Conservation (phyloP, 2,888 invertebrate genomes). For the Luperina testacea region DNA sequence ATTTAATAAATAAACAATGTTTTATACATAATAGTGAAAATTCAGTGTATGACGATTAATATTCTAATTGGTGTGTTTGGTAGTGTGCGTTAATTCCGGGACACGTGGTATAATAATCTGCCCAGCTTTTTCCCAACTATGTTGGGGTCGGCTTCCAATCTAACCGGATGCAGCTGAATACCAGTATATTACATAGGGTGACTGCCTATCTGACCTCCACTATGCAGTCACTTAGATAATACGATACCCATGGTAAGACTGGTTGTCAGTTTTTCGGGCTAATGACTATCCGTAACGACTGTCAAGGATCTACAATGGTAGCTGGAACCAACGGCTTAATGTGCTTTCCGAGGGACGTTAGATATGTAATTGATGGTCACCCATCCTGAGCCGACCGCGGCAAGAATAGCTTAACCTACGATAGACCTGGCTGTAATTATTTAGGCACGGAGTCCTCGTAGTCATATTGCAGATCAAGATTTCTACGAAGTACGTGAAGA, state of each 20-base stretch:
- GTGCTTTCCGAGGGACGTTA: background rate
- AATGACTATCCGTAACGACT: background rate
- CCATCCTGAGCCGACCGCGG: background rate
- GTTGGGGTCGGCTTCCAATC: background rate
- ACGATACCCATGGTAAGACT: background rate
- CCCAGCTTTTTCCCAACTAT: too few relatives aligned
- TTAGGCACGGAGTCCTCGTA: background rate
- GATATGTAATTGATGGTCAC: background rate
- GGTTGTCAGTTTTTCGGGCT: background rate
- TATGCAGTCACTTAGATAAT: background rate
- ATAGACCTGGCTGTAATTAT: background rate
- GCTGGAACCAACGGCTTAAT: background rate
- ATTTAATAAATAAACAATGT: too few relatives aligned
- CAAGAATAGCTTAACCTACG: background rate
- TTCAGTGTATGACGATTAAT: too few relatives aligned
- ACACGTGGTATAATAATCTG: too few relatives aligned
- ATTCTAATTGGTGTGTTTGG: too few relatives aligned
- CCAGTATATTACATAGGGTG: background rate
- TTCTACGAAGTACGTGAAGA: constrained; percentile 37
- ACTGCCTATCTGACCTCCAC: background rate
- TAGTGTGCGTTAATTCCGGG: too few relatives aligned
- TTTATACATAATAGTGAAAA: too few relatives aligned
- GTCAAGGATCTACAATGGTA: background rate
- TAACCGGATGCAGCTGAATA: background rate
- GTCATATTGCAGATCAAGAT: constrained; percentile 42